phyloP scores from a whole-genome alignment of 2,888 invertebrate species.

The Cantharis flavilabris region DNA sequence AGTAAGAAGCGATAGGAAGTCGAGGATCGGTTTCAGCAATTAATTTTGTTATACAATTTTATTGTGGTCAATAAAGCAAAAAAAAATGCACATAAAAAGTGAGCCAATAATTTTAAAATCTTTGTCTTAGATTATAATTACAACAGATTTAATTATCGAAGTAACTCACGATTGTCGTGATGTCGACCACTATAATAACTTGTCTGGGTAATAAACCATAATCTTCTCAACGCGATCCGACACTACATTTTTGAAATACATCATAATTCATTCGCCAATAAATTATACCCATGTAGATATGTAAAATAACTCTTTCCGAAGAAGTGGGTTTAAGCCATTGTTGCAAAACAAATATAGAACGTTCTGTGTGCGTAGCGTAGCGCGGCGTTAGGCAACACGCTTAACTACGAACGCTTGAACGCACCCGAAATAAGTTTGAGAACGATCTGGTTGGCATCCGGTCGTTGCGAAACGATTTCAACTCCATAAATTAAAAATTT shows the following conservation, averaged over 20 bases:
- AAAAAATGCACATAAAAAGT: slow-evolving; percentile 3
- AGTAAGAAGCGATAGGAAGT: background rate
- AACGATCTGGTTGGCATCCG: background rate
- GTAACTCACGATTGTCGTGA: slow-evolving; percentile 26
- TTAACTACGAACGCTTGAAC: background rate
- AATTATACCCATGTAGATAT: background rate
- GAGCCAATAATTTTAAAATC: slow-evolving; percentile 17
- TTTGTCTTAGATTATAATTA: slow-evolving; percentile 18
- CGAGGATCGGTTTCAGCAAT: background rate
- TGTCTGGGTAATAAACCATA: slow-evolving; percentile 5
- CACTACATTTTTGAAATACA: background rate
- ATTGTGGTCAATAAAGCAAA: slow-evolving; percentile 3
- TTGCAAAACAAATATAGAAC: too few species aligned
- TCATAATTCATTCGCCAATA: background rate
- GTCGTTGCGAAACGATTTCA: background rate
- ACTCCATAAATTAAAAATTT: background rate
- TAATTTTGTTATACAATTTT: background rate
- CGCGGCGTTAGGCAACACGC: too few species aligned
- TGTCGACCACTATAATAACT: slow-evolving; percentile 19
- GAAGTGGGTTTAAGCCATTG: too few species aligned
- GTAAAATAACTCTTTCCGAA: background rate
- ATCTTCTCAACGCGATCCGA: background rate
- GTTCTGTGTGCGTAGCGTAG: background rate
- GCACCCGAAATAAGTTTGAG: background rate
- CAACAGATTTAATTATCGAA: slow-evolving; percentile 19